phyloP scores from a whole-genome alignment of 2,113 vertebrate species.

The Merops nubicus region DNA sequence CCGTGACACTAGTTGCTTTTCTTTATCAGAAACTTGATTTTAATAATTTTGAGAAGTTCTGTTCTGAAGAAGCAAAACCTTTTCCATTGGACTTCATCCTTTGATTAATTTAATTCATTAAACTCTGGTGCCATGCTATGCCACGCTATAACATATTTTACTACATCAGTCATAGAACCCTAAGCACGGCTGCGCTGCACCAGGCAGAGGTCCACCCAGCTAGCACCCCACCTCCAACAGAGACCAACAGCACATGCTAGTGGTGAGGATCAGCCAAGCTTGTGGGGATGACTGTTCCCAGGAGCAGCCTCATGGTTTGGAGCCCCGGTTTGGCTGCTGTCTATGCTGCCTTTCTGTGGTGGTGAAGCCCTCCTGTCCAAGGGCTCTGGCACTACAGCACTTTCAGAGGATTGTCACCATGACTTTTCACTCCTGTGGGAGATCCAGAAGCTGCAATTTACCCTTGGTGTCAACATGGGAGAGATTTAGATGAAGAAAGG shows the following conservation, averaged over 20 bases:
- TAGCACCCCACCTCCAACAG: not conserved
- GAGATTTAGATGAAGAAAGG: not conserved
- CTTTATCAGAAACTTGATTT: not conserved
- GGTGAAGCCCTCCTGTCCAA: not conserved
- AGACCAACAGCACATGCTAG: not conserved
- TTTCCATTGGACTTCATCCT: not conserved
- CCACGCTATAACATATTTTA: fast-evolving
- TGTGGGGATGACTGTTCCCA: not conserved
- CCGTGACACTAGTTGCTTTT: not conserved
- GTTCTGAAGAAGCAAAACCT: not conserved
- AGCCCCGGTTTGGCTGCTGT: not conserved
- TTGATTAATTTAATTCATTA: not conserved
- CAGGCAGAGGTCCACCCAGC: not conserved
- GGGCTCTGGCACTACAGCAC: not conserved
- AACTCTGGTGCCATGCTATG: fast-evolving
- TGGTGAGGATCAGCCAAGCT: not conserved
- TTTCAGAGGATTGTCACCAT: not conserved
- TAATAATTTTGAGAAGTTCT: not conserved
- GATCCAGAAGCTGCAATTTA: not conserved
- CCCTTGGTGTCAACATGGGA: not conserved
- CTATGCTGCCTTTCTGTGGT: fast-evolving
- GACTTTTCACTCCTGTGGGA: not conserved
- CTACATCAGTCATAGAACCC: not conserved
- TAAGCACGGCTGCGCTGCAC: not conserved
- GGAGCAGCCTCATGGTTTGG: fast-evolving